A percentile compares a stretch with the other conserved stretches of the same genome.
Conservation (phyloP, 1,140 invertebrate genomes). For the Drosophila ambigua region DNA sequence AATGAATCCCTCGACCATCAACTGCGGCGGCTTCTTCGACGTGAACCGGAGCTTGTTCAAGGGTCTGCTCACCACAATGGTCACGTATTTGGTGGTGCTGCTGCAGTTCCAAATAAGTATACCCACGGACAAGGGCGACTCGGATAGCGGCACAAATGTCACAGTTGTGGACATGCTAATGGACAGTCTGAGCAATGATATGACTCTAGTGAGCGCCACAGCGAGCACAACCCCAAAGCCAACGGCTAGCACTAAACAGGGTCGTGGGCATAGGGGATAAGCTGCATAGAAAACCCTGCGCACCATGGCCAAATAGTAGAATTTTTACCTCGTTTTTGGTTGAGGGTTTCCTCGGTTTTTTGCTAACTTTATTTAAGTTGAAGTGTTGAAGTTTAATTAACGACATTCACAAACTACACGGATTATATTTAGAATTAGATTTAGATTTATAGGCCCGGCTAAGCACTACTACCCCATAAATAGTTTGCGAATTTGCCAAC, state of each 20-base stretch:
- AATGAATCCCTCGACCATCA: slow-evolving; percentile 89
- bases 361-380: slow-evolving; percentile 40
- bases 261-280: slow-evolving; percentile 54
- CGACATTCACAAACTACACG: slow-evolving; percentile 26
- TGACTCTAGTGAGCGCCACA: slow-evolving; percentile 50
- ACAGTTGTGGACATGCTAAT: slow-evolving; percentile 65
- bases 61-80: slow-evolving; percentile 89
- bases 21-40: slow-evolving; percentile 88
- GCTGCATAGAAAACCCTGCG: no score
- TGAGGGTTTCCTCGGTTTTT: background rate
- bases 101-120: slow-evolving; percentile 90
- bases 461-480: slow-evolving; percentile 54
- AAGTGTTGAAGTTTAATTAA: slow-evolving; percentile 20
- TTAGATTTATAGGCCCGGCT: slow-evolving; percentile 6
- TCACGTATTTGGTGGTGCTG: slow-evolving; percentile 88
- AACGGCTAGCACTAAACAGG: slow-evolving; percentile 21
- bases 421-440: background rate
- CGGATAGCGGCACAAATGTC: slow-evolving; percentile 41
- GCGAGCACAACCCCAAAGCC: slow-evolving; percentile 9
- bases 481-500: slow-evolving; percentile 32
- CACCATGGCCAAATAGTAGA: no score
- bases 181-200: slow-evolving; percentile 65
- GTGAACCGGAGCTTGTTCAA: slow-evolving; percentile 88
- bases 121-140: slow-evolving; percentile 83
- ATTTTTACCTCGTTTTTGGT: no score